Base-by-base conservation (phyloP, 2,888 invertebrate genomes). In the Drosophila macrospina region DNA sequence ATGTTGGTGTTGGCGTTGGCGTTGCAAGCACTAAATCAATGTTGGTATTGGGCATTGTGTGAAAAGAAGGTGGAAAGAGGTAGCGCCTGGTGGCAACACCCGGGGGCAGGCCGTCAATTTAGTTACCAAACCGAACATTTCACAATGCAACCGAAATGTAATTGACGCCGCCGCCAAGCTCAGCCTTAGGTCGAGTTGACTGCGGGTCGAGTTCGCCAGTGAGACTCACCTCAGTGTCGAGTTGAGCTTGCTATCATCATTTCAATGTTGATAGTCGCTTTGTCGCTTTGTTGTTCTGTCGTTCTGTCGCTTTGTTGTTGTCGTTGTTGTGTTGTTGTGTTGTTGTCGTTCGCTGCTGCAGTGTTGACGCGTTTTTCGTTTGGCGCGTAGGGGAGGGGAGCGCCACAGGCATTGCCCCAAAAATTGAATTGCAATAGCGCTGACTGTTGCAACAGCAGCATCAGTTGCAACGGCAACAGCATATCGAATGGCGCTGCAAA, bases 181-280 rank as follows among this genome's bases (percentile, higher is more conserved):
- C 44, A 28, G 36, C 68, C 68, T 68, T 67, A 45, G 74, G 55
- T 68, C 52, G 39, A 39, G 20, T 42, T 15, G 42, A 20, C 26
- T 34, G 16, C n/a, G 16, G 51, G 15, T 51, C 51, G 26, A 32
- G 41, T 50, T 32, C 13, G 16, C 20, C 54, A 6, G 41, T 30
- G 52, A 37, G 37, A 30, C 47, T 32, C 55, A 60, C 54, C 50
- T 34, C 15, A 5, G 8, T 3, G 15, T n/a, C n/a, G 15, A 32
- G 61, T 11, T 41, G 13, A 15, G 11, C 8, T 8, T 28, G 48
- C 20, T 24, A 74, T 79, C 80, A 77, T 82, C 80, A 78, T 81
- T 81, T 85, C 59, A 76, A 76, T 79, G 85, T 62, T 82, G 85
- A 78, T 73, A 76, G 82, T 62, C 63, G 69, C 69, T 65, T 73